Percentiles rank a stretch among this genome's conserved stretches.
phyloP scores from a whole-genome alignment of 1,140 invertebrate species.

The Pararge aegeria region DNA sequence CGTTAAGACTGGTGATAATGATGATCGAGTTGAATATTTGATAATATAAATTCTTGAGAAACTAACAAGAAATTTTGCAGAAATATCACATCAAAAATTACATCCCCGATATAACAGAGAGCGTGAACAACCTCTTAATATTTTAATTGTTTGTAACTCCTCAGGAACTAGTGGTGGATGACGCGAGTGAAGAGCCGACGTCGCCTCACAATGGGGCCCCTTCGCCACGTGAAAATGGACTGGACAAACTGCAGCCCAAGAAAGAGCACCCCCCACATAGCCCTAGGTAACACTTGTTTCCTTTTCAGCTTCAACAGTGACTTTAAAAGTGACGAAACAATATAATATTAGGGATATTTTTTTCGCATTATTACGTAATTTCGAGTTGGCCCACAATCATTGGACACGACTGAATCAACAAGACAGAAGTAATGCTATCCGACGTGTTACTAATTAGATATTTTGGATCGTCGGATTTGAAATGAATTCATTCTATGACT shows the following conservation, averaged over 20 bases:
- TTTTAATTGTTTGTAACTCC: constrained; percentile 4
- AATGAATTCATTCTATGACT: no score
- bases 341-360: no score
- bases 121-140: background rate
- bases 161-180: constrained; percentile 95
- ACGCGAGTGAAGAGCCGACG: constrained; percentile 90
- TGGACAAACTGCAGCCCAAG: constrained; percentile 77
- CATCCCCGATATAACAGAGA: no score
- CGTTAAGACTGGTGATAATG: no score
- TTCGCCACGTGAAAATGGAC: constrained; percentile 90
- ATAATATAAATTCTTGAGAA: no score
- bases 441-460: constrained; percentile 5
- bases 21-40: no score
- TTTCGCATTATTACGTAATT: no score
- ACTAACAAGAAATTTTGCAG: no score
- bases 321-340: background rate
- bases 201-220: constrained; percentile 88
- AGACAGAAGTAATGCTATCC: background rate
- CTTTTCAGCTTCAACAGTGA: background rate
- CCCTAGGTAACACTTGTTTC: constrained; percentile 54
- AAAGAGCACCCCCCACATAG: constrained; percentile 78
- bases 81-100: no score
- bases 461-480: background rate
- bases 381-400: background rate
- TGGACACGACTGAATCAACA: background rate